Conservation (phyloP, 2,113 vertebrate genomes). For the Hippopotamus amphibius region DNA sequence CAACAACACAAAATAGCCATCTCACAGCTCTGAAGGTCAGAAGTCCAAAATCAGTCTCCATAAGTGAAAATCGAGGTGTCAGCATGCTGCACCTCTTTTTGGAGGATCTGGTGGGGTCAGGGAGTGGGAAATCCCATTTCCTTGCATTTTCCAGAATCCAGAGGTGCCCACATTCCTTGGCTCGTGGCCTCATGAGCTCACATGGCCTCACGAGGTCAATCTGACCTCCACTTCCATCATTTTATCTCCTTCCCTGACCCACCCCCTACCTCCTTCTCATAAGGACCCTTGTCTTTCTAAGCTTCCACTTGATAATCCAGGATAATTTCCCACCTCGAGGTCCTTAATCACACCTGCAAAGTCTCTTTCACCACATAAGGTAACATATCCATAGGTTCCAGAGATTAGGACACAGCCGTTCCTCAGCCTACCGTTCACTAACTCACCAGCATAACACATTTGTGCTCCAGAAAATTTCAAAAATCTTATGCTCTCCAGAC, state of each 20-base stretch:
- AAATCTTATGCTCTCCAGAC: background rate
- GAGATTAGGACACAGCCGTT: too few relatives aligned
- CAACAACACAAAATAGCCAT: too few relatives aligned
- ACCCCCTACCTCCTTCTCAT: too few relatives aligned
- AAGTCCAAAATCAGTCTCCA: background rate
- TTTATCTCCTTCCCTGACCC: too few relatives aligned
- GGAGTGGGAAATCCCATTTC: background rate
- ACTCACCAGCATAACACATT: too few relatives aligned
- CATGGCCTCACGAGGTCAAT: too few relatives aligned
- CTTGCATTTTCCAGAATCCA: background rate
- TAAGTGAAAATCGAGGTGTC: background rate
- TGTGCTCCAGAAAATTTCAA: background rate
- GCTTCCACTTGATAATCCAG: background rate
- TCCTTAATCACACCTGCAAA: too few relatives aligned
- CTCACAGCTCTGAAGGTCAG: background rate
- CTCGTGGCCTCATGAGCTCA: too few relatives aligned
- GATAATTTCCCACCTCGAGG: too few relatives aligned
- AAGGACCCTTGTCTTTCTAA: background rate
- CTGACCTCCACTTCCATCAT: rapidly evolving
- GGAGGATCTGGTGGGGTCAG: background rate
- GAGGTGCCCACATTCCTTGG: too few relatives aligned
- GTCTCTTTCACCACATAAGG: background rate
- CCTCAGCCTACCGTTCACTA: too few relatives aligned
- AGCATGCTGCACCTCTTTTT: background rate
- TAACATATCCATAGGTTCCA: too few relatives aligned